Conservation (phyloP, 1,140 invertebrate genomes). For the Heterodera carotae region DNA sequence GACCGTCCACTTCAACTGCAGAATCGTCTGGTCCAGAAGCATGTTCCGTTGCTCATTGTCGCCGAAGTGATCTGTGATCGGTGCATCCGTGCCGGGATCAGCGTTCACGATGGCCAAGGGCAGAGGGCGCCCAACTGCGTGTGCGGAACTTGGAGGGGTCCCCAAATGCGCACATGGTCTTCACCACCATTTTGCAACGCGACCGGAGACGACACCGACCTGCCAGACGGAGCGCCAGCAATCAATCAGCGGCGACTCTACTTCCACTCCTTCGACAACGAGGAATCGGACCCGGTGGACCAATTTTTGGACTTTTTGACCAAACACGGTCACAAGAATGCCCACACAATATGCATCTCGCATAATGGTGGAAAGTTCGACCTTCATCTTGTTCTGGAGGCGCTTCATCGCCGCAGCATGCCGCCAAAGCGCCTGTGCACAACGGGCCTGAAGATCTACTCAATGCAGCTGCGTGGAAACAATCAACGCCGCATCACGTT, state of each 20-base stretch:
- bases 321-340: not conserved
- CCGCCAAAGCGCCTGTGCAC: slow-evolving; percentile 11
- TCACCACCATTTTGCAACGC: not conserved
- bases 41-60: slow-evolving; percentile 1
- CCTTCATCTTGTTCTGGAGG: slow-evolving; percentile 20
- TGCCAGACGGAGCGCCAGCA: not conserved
- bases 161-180: not conserved
- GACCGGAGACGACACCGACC: not conserved
- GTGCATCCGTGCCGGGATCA: slow-evolving; percentile 11
- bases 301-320: slow-evolving; percentile 25
- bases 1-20: not conserved
- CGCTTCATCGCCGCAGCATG: not conserved
- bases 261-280: slow-evolving; percentile 18
- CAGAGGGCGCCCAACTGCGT: not conserved
- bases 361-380: slow-evolving; percentile 28
- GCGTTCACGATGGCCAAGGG: not conserved
- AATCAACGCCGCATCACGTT: not conserved
- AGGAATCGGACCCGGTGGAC: not conserved
- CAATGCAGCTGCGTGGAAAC: not conserved
- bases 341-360: not conserved
- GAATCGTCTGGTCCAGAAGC: not conserved
- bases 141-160: not conserved
- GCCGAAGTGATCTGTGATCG: slow-evolving; percentile 13
- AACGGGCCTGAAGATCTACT: slow-evolving; percentile 20
- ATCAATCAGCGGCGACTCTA: slow-evolving; percentile 17